phyloP scores from a whole-genome alignment of 1,140 invertebrate species.

The Drosophila triauraria region DNA sequence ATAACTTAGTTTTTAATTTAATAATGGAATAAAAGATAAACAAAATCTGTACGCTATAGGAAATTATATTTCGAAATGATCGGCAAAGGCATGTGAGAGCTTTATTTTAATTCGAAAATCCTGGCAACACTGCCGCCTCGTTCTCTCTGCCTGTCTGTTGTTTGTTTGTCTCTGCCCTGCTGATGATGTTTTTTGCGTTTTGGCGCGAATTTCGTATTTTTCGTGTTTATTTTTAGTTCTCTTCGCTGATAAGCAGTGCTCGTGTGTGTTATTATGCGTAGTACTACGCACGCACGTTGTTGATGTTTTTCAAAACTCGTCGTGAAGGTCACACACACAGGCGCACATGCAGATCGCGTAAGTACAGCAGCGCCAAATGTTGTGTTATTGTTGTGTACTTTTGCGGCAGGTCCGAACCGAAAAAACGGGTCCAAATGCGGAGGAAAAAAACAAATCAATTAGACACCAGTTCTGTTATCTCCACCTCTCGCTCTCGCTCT shows the following conservation, averaged over 20 bases:
- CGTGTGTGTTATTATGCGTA: conserved; percentile 47
- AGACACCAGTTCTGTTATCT: conserved; percentile 54
- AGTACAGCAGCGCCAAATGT: conserved; percentile 69
- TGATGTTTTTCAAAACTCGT: conserved; percentile 75
- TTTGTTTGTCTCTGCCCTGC: conserved; percentile 54
- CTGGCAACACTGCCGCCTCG: conserved; percentile 4
- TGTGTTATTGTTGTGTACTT: conserved; percentile 34
- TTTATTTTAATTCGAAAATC: background rate
- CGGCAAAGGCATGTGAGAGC: background rate
- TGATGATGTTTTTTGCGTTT: conserved; percentile 58
- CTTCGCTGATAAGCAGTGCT: conserved; percentile 63
- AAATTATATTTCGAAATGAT: background rate
- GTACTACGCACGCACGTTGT: conserved; percentile 62
- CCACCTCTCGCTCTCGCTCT: background rate
- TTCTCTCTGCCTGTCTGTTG: conserved; percentile 8
- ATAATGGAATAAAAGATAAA: background rate
- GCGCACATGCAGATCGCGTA: conserved; percentile 49
- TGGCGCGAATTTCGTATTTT: conserved; percentile 68
- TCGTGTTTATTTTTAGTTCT: conserved; percentile 74
- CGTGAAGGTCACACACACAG: conserved; percentile 67
- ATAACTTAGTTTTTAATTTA: background rate
- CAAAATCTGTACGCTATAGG: too few species aligned
- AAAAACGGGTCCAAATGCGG: conserved; percentile 29
- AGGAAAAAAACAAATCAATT: conserved; percentile 33
- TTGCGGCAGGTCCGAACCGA: conserved; percentile 48